phyloP scores from a whole-genome alignment of 2,888 invertebrate species.

The Mycalesis mineus region DNA sequence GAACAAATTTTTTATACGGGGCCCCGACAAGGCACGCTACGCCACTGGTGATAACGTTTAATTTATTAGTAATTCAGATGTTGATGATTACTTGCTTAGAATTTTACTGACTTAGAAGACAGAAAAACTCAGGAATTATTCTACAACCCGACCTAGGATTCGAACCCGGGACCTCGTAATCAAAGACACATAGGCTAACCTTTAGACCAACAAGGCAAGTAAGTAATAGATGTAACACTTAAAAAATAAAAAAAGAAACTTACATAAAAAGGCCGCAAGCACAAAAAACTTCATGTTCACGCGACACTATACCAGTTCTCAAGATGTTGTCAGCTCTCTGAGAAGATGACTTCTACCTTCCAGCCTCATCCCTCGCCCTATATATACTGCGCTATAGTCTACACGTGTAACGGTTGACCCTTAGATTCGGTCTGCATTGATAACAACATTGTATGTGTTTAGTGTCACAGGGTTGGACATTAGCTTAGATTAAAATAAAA shows the following conservation, averaged over 20 bases:
- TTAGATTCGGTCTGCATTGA: constrained; percentile 23
- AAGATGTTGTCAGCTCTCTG: constrained; percentile 35
- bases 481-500: background rate
- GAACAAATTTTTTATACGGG: too few species aligned
- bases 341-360: constrained; percentile 58
- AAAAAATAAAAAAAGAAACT: constrained; percentile 39
- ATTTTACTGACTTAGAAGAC: too few species aligned
- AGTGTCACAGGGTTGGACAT: background rate
- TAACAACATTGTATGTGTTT: constrained; percentile 33
- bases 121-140: too few species aligned
- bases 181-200: too few species aligned
- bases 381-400: constrained; percentile 43
- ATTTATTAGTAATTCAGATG: too few species aligned
- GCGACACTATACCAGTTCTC: constrained; percentile 28
- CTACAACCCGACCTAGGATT: too few species aligned
- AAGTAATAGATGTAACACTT: too few species aligned
- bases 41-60: too few species aligned
- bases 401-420: constrained; percentile 46
- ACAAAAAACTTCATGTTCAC: constrained; percentile 59
- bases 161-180: too few species aligned
- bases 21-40: too few species aligned
- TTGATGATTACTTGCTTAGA: too few species aligned
- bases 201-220: too few species aligned
- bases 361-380: constrained; percentile 25
- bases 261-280: constrained; percentile 64